Evolutionary conservation across 1,140 invertebrate species (phyloP).

Genomic region (Cataglyphis hispanica): DNA sequence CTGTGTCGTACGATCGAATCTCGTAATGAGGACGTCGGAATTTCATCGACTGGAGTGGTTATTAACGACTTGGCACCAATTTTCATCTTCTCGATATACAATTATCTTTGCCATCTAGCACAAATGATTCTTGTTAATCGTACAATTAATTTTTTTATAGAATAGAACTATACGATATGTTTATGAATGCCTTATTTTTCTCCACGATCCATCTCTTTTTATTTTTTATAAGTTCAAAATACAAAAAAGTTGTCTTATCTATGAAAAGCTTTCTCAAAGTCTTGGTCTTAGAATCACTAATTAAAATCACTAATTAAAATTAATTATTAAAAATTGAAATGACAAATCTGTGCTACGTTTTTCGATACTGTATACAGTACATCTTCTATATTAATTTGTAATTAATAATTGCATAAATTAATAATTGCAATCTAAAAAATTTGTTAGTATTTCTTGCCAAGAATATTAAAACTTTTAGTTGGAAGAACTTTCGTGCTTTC

Average conservation of each 20-base stretch:
- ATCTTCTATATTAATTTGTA: background rate
- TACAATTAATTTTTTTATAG: background rate
- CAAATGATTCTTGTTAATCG: constrained; percentile 49
- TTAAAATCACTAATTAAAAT: no score
- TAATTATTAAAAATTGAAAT: background rate
- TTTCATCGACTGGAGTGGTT: constrained; percentile 72
- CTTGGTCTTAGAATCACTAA: no score
- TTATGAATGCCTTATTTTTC: background rate
- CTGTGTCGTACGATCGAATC: constrained; percentile 24
- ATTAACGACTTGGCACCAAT: background rate
- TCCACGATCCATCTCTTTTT: background rate
- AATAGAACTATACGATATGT: background rate
- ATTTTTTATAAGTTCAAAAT: background rate
- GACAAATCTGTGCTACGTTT: background rate
- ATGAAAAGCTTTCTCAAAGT: background rate
- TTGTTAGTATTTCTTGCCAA: background rate
- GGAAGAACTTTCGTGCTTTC: background rate
- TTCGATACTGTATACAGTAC: background rate
- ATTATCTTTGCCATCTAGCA: constrained; percentile 22
- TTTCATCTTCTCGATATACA: constrained; percentile 46
- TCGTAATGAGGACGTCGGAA: constrained; percentile 62
- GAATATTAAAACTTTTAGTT: constrained; percentile 22
- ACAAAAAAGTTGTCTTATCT: constrained; percentile 6
- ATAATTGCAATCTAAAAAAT: background rate
- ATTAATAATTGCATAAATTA: background rate